Conservation (phyloP, 1,140 invertebrate species). For the Saccostrea cuccullata region DNA sequence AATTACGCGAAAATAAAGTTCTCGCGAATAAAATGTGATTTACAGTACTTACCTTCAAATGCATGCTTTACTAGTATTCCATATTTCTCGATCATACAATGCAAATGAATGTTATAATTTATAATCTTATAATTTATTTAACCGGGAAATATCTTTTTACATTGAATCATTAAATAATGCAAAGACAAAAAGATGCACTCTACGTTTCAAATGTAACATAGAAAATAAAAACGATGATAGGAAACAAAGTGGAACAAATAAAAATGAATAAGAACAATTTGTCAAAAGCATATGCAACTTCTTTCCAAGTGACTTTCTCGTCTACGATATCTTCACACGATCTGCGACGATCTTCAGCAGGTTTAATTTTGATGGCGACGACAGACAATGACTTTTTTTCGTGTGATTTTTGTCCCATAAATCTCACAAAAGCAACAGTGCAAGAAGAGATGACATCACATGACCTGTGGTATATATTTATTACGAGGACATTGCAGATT, state of each 20-base stretch:
- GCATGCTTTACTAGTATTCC: too few species aligned
- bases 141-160: too few species aligned
- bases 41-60: too few species aligned
- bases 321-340: not conserved
- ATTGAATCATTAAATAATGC: too few species aligned
- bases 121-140: too few species aligned
- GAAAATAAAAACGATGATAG: constrained; percentile 10
- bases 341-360: not conserved
- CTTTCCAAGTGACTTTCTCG: constrained; percentile 6
- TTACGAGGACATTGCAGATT: not conserved
- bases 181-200: too few species aligned
- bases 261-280: not conserved
- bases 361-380: not conserved
- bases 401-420: not conserved
- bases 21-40: too few species aligned
- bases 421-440: not conserved
- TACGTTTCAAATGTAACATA: not conserved
- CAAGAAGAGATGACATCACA: not conserved
- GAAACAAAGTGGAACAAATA: not conserved
- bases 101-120: too few species aligned
- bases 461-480: not conserved
- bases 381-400: not conserved
- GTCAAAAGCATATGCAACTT: not conserved
- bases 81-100: too few species aligned
- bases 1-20: too few species aligned